phyloP scores from a whole-genome alignment of 2,113 vertebrate genomes.

The Mohoua ochrocephala region DNA sequence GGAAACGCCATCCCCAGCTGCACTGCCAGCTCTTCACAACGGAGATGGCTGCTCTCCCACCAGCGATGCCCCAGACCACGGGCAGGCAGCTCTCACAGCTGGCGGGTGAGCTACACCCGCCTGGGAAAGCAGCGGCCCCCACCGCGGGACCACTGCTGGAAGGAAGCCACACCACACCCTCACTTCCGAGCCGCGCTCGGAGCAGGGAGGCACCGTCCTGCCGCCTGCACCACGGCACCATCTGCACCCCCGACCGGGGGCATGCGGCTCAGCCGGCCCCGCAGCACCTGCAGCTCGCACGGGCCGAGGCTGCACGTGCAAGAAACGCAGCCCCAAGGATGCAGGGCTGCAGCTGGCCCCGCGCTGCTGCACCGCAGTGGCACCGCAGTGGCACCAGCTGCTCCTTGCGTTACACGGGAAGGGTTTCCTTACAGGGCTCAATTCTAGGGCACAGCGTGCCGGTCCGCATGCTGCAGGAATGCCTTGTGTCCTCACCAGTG shows the following conservation, averaged over 20 bases:
- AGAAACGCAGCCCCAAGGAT: rapidly evolving
- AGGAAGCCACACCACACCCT: neutral
- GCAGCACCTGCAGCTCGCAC: neutral
- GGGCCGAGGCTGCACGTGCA: rapidly evolving
- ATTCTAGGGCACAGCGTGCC: neutral
- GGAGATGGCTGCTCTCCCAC: rapidly evolving
- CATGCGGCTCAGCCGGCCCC: neutral
- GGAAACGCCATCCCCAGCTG: neutral
- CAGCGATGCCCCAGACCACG: rapidly evolving
- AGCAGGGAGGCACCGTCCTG: neutral
- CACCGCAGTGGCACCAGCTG: rapidly evolving
- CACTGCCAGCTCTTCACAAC: neutral
- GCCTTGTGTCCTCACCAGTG: neutral
- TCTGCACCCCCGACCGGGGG: no score
- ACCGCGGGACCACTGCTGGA: rapidly evolving
- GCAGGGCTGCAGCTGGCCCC: neutral
- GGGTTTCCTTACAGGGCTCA: neutral
- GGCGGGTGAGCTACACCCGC: rapidly evolving
- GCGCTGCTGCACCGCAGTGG: rapidly evolving
- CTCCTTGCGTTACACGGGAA: neutral
- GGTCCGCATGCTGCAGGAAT: neutral
- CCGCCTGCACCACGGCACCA: neutral
- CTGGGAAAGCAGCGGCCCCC: neutral
- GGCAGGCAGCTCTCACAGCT: neutral
- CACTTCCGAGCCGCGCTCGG: rapidly evolving